Conservation (phyloP, 2,888 invertebrate genomes). For the Caenorhabditis macrosperma region DNA sequence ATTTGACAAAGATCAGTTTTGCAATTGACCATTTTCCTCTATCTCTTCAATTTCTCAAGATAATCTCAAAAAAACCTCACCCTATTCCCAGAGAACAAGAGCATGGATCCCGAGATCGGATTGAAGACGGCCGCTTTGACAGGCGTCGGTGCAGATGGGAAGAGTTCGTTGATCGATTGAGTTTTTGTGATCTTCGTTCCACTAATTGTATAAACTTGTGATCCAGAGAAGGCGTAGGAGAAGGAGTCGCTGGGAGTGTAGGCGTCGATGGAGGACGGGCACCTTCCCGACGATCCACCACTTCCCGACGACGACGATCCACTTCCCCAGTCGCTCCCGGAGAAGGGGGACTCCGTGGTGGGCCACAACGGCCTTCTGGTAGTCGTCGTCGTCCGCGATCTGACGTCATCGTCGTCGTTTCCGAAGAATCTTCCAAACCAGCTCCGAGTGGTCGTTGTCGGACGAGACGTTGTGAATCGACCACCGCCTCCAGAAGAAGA, state of each 20-base stretch:
- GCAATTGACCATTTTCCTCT: too few species aligned
- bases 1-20: neutral
- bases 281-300: slow-evolving; percentile 33
- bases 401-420: slow-evolving; percentile 43
- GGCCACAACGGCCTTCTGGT: slow-evolving; percentile 40
- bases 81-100: slow-evolving; percentile 70
- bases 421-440: slow-evolving; percentile 69
- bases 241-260: slow-evolving; percentile 67
- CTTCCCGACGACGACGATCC: slow-evolving; percentile 22
- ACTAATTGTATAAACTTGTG: slow-evolving; percentile 71
- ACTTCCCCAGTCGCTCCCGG: slow-evolving; percentile 43
- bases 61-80: too few species aligned
- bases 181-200: slow-evolving; percentile 62
- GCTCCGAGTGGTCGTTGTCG: slow-evolving; percentile 56
- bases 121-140: slow-evolving; percentile 68
- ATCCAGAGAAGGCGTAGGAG: slow-evolving; percentile 73
- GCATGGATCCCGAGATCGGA: slow-evolving; percentile 70
- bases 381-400: slow-evolving; percentile 29
- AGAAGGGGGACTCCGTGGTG: slow-evolving; percentile 32
- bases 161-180: slow-evolving; percentile 67
- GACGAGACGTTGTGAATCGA: slow-evolving; percentile 29
- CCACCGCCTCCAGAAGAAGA: neutral
- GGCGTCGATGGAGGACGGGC: slow-evolving; percentile 67
- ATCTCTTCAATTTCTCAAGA: too few species aligned
- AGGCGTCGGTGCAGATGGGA: slow-evolving; percentile 65